Evolutionary conservation across 2,797 vertebrate species (phyloP).

Genomic region (Cirrhinus mrigala): DNA sequence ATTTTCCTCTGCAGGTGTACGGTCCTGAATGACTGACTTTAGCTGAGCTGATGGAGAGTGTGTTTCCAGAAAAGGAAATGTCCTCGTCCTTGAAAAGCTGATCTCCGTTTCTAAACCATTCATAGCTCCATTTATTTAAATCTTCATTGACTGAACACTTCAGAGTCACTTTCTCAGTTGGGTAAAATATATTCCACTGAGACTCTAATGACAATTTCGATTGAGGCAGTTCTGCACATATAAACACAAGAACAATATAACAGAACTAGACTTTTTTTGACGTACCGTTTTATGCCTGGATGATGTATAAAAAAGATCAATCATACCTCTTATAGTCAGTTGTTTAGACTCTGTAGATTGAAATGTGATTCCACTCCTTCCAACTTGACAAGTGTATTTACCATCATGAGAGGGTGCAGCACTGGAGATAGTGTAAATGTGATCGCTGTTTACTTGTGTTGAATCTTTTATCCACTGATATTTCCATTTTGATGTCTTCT

Average conservation of each 20-base stretch:
- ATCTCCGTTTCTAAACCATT: background rate
- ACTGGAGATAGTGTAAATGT: background rate
- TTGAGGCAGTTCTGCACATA: background rate
- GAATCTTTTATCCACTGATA: background rate
- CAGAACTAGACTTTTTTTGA: background rate
- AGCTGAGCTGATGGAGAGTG: slow-evolving; percentile 21
- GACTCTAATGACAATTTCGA: background rate
- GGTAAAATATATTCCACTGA: slow-evolving; percentile 35
- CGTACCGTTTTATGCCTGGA: too few species aligned
- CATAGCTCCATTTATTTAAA: slow-evolving; percentile 41
- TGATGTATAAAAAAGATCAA: too few species aligned
- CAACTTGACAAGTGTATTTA: background rate
- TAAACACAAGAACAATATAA: background rate
- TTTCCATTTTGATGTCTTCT: background rate
- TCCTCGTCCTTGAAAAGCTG: background rate
- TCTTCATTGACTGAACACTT: slow-evolving; percentile 12
- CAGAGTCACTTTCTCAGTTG: slow-evolving; percentile 48
- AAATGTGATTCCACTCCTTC: background rate
- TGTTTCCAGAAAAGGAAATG: background rate
- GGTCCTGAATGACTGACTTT: background rate
- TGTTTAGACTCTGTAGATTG: background rate
- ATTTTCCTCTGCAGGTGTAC: slow-evolving; percentile 22
- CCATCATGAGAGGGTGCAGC: background rate
- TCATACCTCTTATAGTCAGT: too few species aligned
- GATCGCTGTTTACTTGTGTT: background rate